phyloP scores from a whole-genome alignment of 2,113 vertebrate species.

The Pedetes capensis region DNA sequence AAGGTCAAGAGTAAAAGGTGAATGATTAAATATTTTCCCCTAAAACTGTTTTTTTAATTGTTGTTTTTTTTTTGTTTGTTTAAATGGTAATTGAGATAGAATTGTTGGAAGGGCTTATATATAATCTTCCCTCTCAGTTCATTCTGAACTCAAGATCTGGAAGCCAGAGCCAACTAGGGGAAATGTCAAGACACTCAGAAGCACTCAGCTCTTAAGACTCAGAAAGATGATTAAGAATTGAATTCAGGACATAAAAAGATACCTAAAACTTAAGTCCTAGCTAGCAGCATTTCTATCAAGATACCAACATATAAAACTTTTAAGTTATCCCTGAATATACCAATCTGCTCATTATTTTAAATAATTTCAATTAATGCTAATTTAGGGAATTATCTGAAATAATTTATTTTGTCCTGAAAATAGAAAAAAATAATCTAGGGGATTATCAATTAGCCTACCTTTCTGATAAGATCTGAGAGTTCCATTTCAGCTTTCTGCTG shows the following conservation, averaged over 20 bases:
- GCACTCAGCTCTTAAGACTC: background rate
- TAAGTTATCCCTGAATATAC: background rate
- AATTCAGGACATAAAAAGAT: background rate
- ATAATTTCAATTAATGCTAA: background rate
- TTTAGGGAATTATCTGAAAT: background rate
- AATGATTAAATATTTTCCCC: background rate
- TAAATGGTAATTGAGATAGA: background rate
- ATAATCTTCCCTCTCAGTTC: background rate
- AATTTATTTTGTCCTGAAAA: background rate
- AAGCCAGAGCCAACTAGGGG: background rate
- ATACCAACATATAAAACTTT: background rate
- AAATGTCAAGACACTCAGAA: background rate
- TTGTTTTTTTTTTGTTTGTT: no score
- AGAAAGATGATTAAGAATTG: background rate
- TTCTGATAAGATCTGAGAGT: constrained; percentile 95
- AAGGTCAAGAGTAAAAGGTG: background rate
- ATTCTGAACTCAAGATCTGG: background rate
- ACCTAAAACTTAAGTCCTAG: background rate
- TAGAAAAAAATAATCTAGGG: constrained; percentile 16
- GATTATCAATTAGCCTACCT: constrained; percentile 83
- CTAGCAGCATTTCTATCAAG: background rate
- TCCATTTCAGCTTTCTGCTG: constrained; percentile 98
- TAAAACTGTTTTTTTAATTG: background rate
- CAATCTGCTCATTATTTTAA: background rate
- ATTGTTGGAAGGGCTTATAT: background rate